Conservation (phyloP, 2,113 vertebrate genomes). For the Cebus imitator region DNA sequence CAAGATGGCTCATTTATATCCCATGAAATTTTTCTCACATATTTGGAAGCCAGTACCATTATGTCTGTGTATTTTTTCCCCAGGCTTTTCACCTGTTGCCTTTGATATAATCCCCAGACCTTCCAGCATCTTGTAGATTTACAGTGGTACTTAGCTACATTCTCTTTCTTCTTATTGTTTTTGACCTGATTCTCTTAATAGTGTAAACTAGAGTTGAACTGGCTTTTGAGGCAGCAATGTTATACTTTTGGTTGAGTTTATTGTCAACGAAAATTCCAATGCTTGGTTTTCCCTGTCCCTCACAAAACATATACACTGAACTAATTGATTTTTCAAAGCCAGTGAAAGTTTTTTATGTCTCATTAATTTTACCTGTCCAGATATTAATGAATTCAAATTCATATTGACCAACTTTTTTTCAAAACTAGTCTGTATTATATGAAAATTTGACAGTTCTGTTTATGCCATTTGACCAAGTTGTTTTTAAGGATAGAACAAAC, state of each 20-base stretch:
- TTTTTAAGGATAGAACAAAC: background rate
- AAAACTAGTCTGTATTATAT: background rate
- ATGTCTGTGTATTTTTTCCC: background rate
- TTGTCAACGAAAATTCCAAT: background rate
- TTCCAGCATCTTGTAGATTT: background rate
- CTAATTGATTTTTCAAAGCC: background rate
- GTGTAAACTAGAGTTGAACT: background rate
- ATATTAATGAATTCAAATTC: constrained; percentile 19
- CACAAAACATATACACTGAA: background rate
- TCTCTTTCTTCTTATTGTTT: background rate
- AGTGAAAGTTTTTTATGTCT: background rate
- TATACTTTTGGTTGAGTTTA: background rate
- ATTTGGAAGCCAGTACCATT: background rate
- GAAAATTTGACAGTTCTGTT: background rate
- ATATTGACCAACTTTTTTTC: background rate
- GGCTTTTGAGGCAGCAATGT: background rate
- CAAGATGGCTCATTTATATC: background rate
- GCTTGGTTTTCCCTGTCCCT: background rate
- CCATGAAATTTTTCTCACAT: background rate
- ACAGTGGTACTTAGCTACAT: background rate
- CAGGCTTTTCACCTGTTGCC: background rate
- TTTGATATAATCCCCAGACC: background rate
- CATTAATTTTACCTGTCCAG: background rate
- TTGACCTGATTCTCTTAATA: background rate
- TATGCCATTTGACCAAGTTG: background rate